A percentile compares a stretch with the other conserved stretches of the same genome.
Evolutionary conservation across 2,797 vertebrate genomes (phyloP).

Genomic region (Apogon talboti): DNA sequence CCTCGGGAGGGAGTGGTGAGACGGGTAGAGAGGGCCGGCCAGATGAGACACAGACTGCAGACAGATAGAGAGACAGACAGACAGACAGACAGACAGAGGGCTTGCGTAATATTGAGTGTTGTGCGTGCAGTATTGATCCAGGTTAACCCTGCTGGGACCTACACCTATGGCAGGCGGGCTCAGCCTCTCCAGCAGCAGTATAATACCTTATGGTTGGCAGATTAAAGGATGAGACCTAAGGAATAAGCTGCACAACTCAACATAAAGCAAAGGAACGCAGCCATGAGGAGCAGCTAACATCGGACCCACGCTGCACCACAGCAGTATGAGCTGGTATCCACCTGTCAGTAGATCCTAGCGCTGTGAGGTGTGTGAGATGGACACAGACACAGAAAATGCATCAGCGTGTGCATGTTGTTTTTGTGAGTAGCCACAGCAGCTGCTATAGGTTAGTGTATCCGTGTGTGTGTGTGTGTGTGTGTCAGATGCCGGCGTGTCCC

Average conservation of each 20-base stretch:
- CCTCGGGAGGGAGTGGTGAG: conserved; percentile 53
- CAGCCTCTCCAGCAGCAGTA: conserved; percentile 59
- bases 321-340: conserved; percentile 68
- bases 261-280: conserved; percentile 60
- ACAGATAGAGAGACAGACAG: conserved; percentile 37
- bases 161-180: conserved; percentile 68
- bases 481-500: conserved; percentile 36
- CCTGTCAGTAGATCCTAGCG: conserved; percentile 63
- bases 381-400: conserved; percentile 29
- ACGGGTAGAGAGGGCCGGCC: conserved; percentile 5
- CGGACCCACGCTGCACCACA: conserved; percentile 50
- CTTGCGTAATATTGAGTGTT: conserved; percentile 59
- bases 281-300: conserved; percentile 69
- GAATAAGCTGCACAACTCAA: conserved; percentile 63
- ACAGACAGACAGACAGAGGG: conserved; percentile 37
- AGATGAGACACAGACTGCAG: conserved; percentile 32
- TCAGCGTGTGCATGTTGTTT: conserved; percentile 26
- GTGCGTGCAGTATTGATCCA: conserved; percentile 71
- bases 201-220: conserved; percentile 74
- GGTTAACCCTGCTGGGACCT: conserved; percentile 67
- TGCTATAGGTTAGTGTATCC: conserved; percentile 31
- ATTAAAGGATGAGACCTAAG: conserved; percentile 81
- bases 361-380: conserved; percentile 57
- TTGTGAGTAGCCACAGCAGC: conserved; percentile 24
- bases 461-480: conserved; percentile 21